phyloP scores from a whole-genome alignment of 1,140 invertebrate species.

The Pogonognathellus flavescens region DNA sequence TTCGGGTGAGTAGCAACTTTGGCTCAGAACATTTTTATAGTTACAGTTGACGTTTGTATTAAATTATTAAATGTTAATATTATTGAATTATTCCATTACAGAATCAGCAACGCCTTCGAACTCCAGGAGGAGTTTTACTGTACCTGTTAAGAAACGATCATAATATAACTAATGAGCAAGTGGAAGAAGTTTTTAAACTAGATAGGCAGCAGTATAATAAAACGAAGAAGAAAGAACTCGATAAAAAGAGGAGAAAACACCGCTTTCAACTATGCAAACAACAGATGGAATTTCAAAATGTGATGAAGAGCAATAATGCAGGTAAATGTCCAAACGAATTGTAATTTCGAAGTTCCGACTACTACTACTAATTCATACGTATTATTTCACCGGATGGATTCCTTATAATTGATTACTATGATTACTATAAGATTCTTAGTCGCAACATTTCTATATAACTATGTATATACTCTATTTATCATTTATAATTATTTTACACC shows the following conservation, averaged over 20 bases:
- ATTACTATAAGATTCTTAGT: too few species aligned
- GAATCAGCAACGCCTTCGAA: slow-evolving; percentile 59
- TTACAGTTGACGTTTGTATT: too few species aligned
- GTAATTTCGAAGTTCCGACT: too few species aligned
- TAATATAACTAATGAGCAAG: slow-evolving; percentile 28
- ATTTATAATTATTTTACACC: too few species aligned
- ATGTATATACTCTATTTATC: too few species aligned
- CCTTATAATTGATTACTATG: too few species aligned
- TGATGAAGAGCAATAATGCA: too few species aligned
- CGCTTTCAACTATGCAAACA: not conserved
- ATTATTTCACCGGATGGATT: too few species aligned
- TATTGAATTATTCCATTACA: slow-evolving; percentile 25
- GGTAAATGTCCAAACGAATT: too few species aligned
- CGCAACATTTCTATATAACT: too few species aligned
- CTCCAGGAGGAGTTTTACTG: slow-evolving; percentile 63
- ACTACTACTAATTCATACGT: too few species aligned
- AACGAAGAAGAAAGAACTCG: slow-evolving; percentile 13
- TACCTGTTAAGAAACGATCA: slow-evolving; percentile 61
- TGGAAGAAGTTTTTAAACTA: slow-evolving; percentile 57
- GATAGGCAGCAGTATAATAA: slow-evolving; percentile 40
- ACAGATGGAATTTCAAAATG: not conserved
- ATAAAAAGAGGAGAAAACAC: not conserved
- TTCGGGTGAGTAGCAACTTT: slow-evolving; percentile 56
- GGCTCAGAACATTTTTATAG: slow-evolving; percentile 5
- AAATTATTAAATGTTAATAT: too few species aligned